phyloP scores from a whole-genome alignment of 2,797 vertebrate species.

The Darevskia mixta region DNA sequence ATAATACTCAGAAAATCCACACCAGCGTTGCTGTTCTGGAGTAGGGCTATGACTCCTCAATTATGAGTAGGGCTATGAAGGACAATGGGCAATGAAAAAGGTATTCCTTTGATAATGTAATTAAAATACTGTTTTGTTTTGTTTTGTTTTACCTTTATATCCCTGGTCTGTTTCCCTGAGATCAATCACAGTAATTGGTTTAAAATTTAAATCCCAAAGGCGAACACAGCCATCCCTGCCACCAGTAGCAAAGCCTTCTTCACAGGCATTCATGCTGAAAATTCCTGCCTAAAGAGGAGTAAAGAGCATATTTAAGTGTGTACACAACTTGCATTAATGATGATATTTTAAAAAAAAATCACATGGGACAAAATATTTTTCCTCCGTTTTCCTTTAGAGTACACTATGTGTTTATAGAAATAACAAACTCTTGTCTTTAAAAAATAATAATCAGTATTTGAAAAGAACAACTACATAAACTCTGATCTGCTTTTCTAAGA shows the following conservation, averaged over 20 bases:
- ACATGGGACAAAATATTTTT: not conserved
- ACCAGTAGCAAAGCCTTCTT: conserved; percentile 98
- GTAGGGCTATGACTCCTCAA: not conserved
- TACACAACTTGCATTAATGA: not conserved
- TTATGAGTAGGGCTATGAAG: not conserved
- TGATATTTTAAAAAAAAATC: not conserved
- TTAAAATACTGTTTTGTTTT: conserved; percentile 11
- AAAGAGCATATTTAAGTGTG: conserved; percentile 55
- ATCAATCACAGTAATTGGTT: conserved; percentile 99
- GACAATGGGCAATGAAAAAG: not conserved
- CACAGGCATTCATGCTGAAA: conserved; percentile 99
- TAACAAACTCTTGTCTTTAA: not conserved
- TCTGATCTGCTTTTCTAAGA: not conserved
- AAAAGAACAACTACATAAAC: not conserved
- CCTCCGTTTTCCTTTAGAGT: not conserved
- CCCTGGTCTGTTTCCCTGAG: conserved; percentile 99
- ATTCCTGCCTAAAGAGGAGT: conserved; percentile 94
- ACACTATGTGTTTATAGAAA: not conserved
- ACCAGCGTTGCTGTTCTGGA: too few relatives aligned
- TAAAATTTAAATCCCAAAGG: conserved; percentile 99
- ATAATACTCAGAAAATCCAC: not conserved
- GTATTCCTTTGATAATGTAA: fast-evolving
- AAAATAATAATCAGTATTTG: not conserved
- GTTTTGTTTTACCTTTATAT: conserved; percentile 92
- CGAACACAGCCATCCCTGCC: conserved; percentile 97